Evolutionary conservation across 2,888 invertebrate species (phyloP), one percentile per base, ranked within the genome.

Genomic region (Girardia tigrina): DNA sequence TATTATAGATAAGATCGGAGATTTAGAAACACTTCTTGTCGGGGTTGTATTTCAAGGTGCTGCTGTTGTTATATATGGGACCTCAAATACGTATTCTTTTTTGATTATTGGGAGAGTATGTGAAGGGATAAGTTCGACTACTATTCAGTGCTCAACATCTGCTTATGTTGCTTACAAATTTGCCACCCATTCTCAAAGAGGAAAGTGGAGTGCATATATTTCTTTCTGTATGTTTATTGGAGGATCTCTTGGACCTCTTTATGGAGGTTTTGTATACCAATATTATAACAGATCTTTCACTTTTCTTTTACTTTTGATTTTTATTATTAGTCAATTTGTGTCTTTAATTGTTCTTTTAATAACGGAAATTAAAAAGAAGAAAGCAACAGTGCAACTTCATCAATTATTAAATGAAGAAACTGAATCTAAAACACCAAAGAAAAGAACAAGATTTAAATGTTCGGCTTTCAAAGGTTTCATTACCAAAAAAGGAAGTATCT

Each of bases 301-400:
- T 56, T 56, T 56, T 56, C 56, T 56, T 56, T 56, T 56, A 56
- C 4, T 56, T 56, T 16, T 56, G n/a, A 56, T 56, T 56, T 23
- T 23, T 6, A 56, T 56, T 8, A 56, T 4, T 56, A 2, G n/a
- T 8, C 56, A 56, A 6, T n/a, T 56, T 6, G 4, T 4, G 4
- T n/a, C n/a, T 56, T 4, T 56, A 56, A 56, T 56, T n/a, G 56
- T 56, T 12, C 23, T 56, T 20, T 56, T 56, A 23, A n/a, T 56
- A n/a, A n/a, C n/a, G 4, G 4, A 4, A 20, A 56, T 20, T 6
- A 56, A 56, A n/a, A 12, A 12, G 4, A n/a, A 12, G 4, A 56
- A 56, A 56, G 56, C 56, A 56, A 56, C n/a, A 56, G 8, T n/a
- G n/a, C n/a, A n/a, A n/a, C n/a, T n/a, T n/a, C n/a, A n/a, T n/a